Base-by-base conservation (phyloP, 2,888 invertebrate genomes). In the Epirrita christyi region DNA sequence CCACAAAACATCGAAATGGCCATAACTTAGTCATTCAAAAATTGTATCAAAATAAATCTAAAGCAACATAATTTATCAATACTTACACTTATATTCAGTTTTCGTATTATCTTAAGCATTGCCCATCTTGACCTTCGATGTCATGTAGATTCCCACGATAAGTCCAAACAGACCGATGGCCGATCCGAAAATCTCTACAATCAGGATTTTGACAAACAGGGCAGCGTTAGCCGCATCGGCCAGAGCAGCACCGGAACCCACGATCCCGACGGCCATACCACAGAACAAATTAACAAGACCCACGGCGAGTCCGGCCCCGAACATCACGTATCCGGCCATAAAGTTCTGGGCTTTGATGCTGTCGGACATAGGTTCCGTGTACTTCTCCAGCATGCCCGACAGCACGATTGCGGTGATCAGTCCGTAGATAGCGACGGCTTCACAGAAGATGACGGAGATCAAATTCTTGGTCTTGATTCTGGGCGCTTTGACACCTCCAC, bases 391-490 rank as follows among this genome's bases (percentile, higher is more conserved):
- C 83, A 95, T 94, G 68, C 98, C 98, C 40, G 97, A 97, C 60
- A 99, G 93, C 37, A 99, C 98, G 81, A 99, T 99, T 44, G 99
- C 99, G 75, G 99, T 98, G 78, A 99, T 99, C 65, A 99, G 94
- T 28, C 99, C 99, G 88, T 99, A 99, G 89, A 99, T 99, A 66
- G 99, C 99, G 3, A 99, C 99, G 67, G 99, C 99, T 92, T 99
- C 99, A 85, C 99, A 99, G 93, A 99, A 99, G 88, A 99, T 99
- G 73, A 99, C 98, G 49, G 99, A 99, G 82, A 99, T 98, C 81
- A 99, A 94, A 90, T 99, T 99, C 92, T 99, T 99, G 55, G 99
- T 99, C 91, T 99, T 98, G 87, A 99, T 99, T 77, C 99, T 94
- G 8, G 99, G 99, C 34, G 99, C 98, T 92, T 99, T 99, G 10